Evolutionary conservation across 2,888 invertebrate species (phyloP), one percentile per base, ranked within the genome.

Genomic region (Mycogona germanica): DNA sequence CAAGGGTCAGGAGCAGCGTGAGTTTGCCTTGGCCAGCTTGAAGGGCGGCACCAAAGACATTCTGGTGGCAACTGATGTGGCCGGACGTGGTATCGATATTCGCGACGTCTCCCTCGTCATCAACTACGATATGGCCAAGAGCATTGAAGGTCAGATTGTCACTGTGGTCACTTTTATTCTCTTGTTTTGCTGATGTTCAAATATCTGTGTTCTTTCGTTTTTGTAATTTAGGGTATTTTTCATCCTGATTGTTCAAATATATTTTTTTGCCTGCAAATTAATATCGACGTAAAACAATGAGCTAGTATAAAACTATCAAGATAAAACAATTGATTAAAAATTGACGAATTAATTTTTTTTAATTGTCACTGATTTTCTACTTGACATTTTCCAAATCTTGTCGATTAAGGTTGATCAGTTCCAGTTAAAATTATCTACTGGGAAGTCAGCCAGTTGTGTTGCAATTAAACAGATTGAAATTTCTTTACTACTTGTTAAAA

Each of bases 111-210:
- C 96, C 6, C 78, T 98, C 73, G 98, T 99, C 59, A 91, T 99
- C 64, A 99, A 99, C 71, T 99, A 99, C 65, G 98, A 99, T 68
- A 99, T 99, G 98, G 96, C 98, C 0, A 98, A 98, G 72, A 82
- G 85, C 19, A 97, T 99, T 65, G 98, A 99, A 77, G 82, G 81
- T 80, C 68, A 62, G 55, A 42, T 26, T n/a, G n/a, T n/a, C n/a
- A n/a, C n/a, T n/a, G n/a, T n/a, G n/a, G n/a, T n/a, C 54, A 53
- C 32, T 14, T 49, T 28, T 40, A 29, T 47, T 37, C 4, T 55
- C 2, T 55, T 7, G 17, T n/a, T n/a, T n/a, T n/a, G n/a, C n/a
- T n/a, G n/a, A n/a, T n/a, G n/a, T 21, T 48, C 12, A 30, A 47
- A 46, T 19, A 5, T 21, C 9, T 48, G 25, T 19, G n/a, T n/a